Evolutionary conservation across 2,797 vertebrate species (phyloP).

Genomic region (Oophaga sylvatica): DNA sequence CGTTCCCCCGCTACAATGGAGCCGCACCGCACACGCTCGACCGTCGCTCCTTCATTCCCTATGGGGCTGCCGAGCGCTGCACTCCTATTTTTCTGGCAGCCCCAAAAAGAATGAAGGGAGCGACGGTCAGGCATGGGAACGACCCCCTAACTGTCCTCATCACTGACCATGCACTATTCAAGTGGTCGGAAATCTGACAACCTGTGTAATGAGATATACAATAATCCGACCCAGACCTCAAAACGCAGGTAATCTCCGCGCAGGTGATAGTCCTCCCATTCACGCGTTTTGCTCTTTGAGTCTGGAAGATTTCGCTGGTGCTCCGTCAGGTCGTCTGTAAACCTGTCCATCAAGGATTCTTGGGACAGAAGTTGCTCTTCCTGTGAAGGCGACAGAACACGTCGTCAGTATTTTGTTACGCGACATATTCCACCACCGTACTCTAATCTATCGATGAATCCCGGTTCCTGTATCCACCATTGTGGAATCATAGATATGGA

Average conservation of each 20-base stretch:
- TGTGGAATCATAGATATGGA: not conserved
- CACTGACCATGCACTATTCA: not conserved
- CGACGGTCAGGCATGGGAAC: too few species aligned
- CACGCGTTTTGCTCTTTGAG: constrained; percentile 76
- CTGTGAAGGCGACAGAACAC: constrained; percentile 66
- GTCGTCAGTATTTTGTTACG: not conserved
- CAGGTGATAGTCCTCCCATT: constrained; percentile 82
- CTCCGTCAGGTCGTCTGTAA: constrained; percentile 76
- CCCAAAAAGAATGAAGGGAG: too few species aligned
- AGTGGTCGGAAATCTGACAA: not conserved
- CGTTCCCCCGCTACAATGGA: too few species aligned
- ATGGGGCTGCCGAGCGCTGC: too few species aligned
- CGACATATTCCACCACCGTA: not conserved
- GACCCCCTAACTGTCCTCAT: not conserved
- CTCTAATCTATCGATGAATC: not conserved
- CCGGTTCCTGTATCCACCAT: not conserved
- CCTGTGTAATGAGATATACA: not conserved
- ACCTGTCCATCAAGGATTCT: constrained; percentile 78
- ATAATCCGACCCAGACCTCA: constrained; percentile 74
- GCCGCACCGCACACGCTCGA: too few species aligned
- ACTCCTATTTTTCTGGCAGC: too few species aligned
- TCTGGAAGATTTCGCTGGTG: constrained; percentile 77
- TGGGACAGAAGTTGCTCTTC: constrained; percentile 86
- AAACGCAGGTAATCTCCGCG: constrained; percentile 84
- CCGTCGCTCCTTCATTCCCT: too few species aligned